Evolutionary conservation across 1,140 invertebrate species (phyloP), one percentile per base, ranked within the genome.

Genomic region (Probaryconus sp.): DNA sequence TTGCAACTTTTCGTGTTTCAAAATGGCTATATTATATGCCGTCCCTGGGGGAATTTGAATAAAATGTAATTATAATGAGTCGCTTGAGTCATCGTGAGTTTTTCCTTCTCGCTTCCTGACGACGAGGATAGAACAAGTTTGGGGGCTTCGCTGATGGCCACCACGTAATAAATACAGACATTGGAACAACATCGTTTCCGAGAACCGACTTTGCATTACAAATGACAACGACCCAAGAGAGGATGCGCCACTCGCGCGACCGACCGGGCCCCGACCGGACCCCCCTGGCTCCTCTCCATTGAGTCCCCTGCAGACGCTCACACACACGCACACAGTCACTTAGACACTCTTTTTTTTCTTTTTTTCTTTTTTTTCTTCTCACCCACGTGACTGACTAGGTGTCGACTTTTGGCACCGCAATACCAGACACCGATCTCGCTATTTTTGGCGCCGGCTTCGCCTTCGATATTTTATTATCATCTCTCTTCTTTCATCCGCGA

Each of bases 171-270:
- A 76, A 70, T 70, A 70, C 72, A 76, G 75, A 77, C 75, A 71
- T 73, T 80, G 53, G 63, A 69, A 69, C 47, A 74, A 70, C 67
- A 77, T 77, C 63, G 70, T 61, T 77, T 77, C 76, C 63, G 45
- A 73, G 76, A 79, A 79, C 37, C 63, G 74, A 79, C 76, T 81
- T 79, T 81, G 78, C 79, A 81, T 81, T 69, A 74, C 71, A 79
- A 81, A 78, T 78, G 74, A 69, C 69, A 68, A 64, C 56, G 58
- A 58, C 73, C 56, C 61, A 56, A 28, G 33, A 51, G 71, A 74
- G 64, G 71, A 74, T 63, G 71, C 63, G 60, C 63, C 67, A 61
- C 55, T 53, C 65, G 65, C 65, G 65, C 65, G 55, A 60, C 55
- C 65, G 47, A 60, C 56, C 50, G 50, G 48, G 56, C 21, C 65